Evolutionary conservation across 2,797 vertebrate genomes (phyloP).

Genomic region (Falco berigora): DNA sequence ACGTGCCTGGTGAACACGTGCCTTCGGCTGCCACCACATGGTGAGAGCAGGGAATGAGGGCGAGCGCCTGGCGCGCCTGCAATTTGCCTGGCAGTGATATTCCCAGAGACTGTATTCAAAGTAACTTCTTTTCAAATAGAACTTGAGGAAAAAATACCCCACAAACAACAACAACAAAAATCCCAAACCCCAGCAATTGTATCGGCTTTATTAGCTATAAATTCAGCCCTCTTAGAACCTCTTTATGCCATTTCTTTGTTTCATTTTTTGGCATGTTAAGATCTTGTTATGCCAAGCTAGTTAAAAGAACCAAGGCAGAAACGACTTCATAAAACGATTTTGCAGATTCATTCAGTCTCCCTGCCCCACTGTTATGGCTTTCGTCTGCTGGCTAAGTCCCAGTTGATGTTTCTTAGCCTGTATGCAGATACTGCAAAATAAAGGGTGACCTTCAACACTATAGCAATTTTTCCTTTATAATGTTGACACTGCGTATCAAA

Average conservation of each 20-base stretch:
- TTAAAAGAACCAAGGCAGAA: neutral
- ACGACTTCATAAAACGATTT: neutral
- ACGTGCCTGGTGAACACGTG: constrained; percentile 2
- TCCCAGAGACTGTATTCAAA: neutral
- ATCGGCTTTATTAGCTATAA: neutral
- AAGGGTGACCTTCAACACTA: neutral
- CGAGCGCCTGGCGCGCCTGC: accelerated
- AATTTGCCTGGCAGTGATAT: neutral
- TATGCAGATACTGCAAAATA: neutral
- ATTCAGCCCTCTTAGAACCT: neutral
- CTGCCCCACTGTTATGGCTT: neutral
- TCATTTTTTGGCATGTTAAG: neutral
- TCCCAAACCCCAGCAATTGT: neutral
- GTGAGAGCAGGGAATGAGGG: constrained; percentile 37
- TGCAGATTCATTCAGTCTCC: neutral
- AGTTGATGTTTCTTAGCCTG: neutral
- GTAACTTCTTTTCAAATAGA: neutral
- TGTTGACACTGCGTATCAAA: neutral
- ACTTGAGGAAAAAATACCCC: neutral
- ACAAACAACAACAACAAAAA: neutral
- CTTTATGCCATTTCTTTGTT: neutral
- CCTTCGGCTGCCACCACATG: constrained; percentile 77
- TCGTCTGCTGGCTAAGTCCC: neutral
- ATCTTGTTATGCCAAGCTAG: neutral
- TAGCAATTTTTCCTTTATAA: neutral